These are phyloP conservation scores for Geotria australis DNA, from an alignment of 2,797 vertebrate genomes.

Conservation along the genomic window DNA sequence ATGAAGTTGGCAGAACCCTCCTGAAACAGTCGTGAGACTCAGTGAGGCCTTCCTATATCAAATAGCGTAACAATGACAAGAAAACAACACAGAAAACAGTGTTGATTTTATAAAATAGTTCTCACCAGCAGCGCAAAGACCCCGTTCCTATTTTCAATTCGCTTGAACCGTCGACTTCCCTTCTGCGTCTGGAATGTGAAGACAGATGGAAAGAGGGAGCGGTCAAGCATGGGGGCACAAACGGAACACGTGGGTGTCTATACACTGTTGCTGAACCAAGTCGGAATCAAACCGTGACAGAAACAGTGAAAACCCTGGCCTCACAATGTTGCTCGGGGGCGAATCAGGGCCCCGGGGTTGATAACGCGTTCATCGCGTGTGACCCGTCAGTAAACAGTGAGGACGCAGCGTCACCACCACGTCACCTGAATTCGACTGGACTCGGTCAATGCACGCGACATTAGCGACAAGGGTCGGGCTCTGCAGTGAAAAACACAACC, in stretches of 20 bases:
- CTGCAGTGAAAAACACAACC: background rate
- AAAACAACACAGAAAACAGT: background rate
- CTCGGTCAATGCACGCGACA: no score
- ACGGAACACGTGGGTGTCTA: no score
- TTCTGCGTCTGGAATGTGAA: conserved; percentile 47
- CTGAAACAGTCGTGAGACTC: no score
- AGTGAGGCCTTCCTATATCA: no score
- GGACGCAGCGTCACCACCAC: no score
- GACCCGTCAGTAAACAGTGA: no score
- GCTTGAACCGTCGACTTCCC: conserved; percentile 47
- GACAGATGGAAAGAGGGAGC: conserved; percentile 14
- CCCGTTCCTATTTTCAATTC: conserved; percentile 51
- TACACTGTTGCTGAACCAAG: background rate
- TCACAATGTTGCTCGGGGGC: no score
- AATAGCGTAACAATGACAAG: background rate
- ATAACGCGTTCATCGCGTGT: no score
- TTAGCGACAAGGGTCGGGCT: no score
- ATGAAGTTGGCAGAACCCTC: no score
- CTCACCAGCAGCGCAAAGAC: conserved; percentile 46
- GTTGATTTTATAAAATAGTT: conserved; percentile 4
- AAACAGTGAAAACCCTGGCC: background rate
- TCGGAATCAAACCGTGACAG: background rate
- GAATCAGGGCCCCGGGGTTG: no score
- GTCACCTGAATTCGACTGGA: no score
- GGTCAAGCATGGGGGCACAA: conserved; percentile 2